Percentiles rank a stretch among this genome's conserved stretches.
Evolutionary conservation across 23 tunicate genomes (phyloP).

Genomic region (Oikopleura dioica): DNA sequence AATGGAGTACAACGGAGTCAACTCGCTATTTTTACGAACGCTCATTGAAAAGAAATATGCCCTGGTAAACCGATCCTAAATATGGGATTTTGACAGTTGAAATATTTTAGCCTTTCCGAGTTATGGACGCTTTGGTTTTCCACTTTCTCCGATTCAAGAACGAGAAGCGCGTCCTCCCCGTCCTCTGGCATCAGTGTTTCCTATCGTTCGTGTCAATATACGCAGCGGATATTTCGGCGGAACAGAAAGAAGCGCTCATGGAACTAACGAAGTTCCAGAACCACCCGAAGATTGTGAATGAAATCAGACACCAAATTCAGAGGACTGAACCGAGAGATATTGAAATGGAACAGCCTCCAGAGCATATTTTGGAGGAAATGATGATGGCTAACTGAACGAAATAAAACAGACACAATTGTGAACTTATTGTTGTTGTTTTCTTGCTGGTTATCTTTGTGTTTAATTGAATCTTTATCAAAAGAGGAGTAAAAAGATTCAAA

Average conservation of each 20-base stretch:
- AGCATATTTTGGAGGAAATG: neutral
- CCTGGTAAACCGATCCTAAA: no score
- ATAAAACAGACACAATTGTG: no score
- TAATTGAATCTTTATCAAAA: no score
- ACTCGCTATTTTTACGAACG: slow-evolving; percentile 40
- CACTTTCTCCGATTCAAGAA: slow-evolving; percentile 44
- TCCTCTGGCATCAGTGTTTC: slow-evolving; percentile 79
- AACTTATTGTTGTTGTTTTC: no score
- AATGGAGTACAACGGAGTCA: slow-evolving; percentile 63
- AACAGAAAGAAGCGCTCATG: slow-evolving; percentile 37
- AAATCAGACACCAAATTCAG: slow-evolving; percentile 34
- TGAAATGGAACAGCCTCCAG: slow-evolving; percentile 50
- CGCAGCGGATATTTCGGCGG: slow-evolving; percentile 44
- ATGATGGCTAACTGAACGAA: neutral
- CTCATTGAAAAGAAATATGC: slow-evolving; percentile 62
- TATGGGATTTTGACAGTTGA: no score
- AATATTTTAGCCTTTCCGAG: slow-evolving; percentile 31
- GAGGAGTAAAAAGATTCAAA: no score
- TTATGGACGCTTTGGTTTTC: slow-evolving; percentile 55
- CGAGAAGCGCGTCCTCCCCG: slow-evolving; percentile 46
- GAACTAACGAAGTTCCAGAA: slow-evolving; percentile 25
- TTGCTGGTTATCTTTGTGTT: no score
- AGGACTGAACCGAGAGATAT: slow-evolving; percentile 45
- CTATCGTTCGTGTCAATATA: slow-evolving; percentile 49
- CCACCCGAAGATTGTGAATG: slow-evolving; percentile 40